A percentile compares a stretch with the other conserved stretches of the same genome.
These are phyloP conservation scores for Luehdorfia chinensis DNA, from an alignment of 1,140 invertebrate genomes.

Conservation along the genomic window DNA sequence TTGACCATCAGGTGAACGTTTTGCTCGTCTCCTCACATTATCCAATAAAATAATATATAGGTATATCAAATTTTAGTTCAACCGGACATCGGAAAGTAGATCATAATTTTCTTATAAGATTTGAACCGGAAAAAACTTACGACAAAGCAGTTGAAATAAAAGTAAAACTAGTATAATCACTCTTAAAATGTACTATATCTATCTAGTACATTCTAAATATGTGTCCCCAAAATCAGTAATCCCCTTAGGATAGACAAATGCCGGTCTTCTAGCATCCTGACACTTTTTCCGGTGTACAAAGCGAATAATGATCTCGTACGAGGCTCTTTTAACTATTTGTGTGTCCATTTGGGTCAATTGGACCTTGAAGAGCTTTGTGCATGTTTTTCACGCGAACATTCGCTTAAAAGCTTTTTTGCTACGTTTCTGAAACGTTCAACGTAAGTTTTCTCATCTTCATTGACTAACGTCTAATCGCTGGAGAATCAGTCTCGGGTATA, in stretches of 20 bases:
- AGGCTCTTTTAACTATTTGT: conserved; percentile 66
- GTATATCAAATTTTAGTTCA: no score
- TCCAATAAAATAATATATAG: no score
- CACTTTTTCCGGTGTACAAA: conserved; percentile 56
- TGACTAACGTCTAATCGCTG: not conserved
- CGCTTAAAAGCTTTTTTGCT: conserved; percentile 52
- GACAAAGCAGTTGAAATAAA: no score
- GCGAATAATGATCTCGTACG: conserved; percentile 66
- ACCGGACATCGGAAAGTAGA: no score
- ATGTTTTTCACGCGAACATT: conserved; percentile 44
- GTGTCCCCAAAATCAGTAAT: conserved; percentile 68
- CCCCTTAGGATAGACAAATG: conserved; percentile 71
- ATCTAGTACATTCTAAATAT: no score
- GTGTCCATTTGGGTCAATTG: conserved; percentile 72
- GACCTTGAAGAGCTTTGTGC: conserved; percentile 53
- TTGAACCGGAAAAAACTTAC: no score
- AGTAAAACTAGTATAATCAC: no score
- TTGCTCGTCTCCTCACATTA: no score
- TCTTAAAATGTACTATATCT: no score
- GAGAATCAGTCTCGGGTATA: not conserved
- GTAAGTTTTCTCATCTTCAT: not conserved
- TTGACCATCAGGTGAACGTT: no score
- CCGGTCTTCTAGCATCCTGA: conserved; percentile 54
- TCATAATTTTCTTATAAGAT: no score
- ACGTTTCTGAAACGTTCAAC: conserved; percentile 1